Evolutionary conservation across 2,113 vertebrate species (phyloP).

Genomic region (Caranx melampygus): DNA sequence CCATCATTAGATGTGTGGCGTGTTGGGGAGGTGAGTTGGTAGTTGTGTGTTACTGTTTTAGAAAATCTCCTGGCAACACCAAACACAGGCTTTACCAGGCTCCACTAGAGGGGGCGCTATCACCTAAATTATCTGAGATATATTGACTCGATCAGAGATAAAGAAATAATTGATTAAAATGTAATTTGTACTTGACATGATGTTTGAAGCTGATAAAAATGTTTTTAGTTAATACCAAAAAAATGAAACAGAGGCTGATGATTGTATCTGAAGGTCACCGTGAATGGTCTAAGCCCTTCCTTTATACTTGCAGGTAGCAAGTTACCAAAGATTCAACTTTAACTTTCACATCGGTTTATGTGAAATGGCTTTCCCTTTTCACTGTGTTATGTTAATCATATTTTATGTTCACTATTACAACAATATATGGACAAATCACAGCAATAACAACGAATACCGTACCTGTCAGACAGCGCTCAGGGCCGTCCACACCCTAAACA

Average conservation of each 20-base stretch:
- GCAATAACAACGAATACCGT: neutral
- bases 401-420: too few species aligned
- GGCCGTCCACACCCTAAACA: constrained; percentile 17
- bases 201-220: neutral
- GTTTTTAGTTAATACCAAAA: too few species aligned
- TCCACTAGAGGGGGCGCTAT: constrained; percentile 52
- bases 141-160: neutral
- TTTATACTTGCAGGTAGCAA: neutral
- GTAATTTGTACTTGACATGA: neutral
- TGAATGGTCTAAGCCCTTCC: fast-evolving
- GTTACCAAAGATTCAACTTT: neutral
- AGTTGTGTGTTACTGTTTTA: constrained; percentile 40
- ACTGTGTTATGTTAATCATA: neutral
- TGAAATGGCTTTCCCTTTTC: neutral
- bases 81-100: constrained; percentile 53
- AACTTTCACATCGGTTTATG: neutral
- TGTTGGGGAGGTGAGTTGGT: neutral
- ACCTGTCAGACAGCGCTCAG: constrained; percentile 12
- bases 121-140: neutral
- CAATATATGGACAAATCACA: too few species aligned
- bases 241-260: neutral
- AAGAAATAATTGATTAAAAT: neutral
- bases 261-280: neutral
- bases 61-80: constrained; percentile 69
- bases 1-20: constrained; percentile 24